A percentile compares a stretch with the other conserved stretches of the same genome.
Evolutionary conservation across 2,113 vertebrate genomes (phyloP).

Genomic region (Irena cyanogastra): DNA sequence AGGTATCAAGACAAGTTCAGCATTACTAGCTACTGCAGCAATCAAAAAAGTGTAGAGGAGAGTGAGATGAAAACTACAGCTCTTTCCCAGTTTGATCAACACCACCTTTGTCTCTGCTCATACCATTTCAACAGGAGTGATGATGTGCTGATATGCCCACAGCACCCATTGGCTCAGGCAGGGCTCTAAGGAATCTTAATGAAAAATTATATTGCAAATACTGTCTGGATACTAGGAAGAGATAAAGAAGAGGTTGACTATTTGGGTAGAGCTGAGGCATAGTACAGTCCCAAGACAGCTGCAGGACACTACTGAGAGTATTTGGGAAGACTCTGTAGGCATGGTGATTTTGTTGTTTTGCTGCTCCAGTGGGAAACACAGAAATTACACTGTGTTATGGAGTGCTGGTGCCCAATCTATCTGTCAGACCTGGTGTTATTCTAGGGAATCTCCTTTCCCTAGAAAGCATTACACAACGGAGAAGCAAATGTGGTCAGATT

Average conservation of each 20-base stretch:
- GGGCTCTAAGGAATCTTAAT: neutral
- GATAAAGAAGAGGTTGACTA: neutral
- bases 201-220: neutral
- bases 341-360: constrained; percentile 9
- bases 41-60: neutral
- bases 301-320: neutral
- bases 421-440: neutral
- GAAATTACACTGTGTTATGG: constrained; percentile 24
- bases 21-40: neutral
- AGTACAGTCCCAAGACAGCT: neutral
- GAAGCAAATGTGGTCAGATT: neutral
- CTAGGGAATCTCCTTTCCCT: constrained; percentile 16
- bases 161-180: neutral
- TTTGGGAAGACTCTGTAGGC: neutral
- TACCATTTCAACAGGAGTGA: neutral
- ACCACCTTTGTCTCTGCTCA: fast-evolving
- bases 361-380: constrained; percentile 6
- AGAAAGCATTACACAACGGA: neutral
- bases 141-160: neutral
- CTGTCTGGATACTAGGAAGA: neutral
- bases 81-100: neutral
- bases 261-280: neutral
- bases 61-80: neutral
- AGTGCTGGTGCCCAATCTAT: neutral
- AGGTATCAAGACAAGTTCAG: neutral